Conservation (phyloP, 2,113 vertebrate species). For the Athene noctua region DNA sequence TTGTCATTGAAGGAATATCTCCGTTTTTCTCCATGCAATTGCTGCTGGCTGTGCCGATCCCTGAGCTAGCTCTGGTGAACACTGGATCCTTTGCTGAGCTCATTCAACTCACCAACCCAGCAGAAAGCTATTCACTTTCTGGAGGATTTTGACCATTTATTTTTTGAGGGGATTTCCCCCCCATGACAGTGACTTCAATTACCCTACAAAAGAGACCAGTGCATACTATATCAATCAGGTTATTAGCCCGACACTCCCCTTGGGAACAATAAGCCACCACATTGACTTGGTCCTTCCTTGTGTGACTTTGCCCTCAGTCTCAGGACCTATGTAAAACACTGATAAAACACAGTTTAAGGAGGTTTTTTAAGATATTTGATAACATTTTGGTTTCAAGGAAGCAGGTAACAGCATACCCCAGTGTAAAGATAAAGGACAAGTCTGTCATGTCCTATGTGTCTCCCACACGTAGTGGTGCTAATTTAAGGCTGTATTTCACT, state of each 20-base stretch:
- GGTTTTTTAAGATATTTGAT: background rate
- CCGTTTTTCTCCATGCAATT: background rate
- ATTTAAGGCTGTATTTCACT: background rate
- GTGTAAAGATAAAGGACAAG: background rate
- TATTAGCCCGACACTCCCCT: background rate
- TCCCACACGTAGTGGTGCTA: background rate
- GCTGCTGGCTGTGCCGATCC: background rate
- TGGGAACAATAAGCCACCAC: background rate
- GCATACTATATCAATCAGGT: background rate
- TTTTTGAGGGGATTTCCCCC: background rate
- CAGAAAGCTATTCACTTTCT: background rate
- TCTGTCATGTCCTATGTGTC: background rate
- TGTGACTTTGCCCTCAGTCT: background rate
- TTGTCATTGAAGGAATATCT: accelerated
- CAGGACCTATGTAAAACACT: background rate
- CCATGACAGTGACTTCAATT: background rate
- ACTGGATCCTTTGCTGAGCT: background rate
- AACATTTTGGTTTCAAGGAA: background rate
- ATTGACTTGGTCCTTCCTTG: background rate
- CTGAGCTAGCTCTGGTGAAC: background rate
- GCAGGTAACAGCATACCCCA: background rate
- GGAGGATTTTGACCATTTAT: background rate
- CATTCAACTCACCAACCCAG: background rate
- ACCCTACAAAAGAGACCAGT: background rate
- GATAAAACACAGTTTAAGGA: background rate